phyloP scores from a whole-genome alignment of 1,140 invertebrate species.

The Hyles euphorbiae region DNA sequence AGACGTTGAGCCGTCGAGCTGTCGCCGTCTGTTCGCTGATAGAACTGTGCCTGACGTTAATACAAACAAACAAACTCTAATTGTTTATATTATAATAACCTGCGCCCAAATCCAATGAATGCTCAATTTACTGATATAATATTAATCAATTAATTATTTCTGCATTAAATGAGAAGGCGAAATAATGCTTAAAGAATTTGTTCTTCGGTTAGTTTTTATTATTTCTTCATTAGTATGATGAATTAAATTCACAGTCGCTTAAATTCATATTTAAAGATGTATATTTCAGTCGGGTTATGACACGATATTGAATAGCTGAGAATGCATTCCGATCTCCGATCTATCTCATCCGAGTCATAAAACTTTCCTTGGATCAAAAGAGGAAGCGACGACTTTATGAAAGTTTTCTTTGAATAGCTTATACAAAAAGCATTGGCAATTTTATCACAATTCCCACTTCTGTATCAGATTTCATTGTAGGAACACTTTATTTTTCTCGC shows the following conservation, averaged over 20 bases:
- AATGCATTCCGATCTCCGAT: conserved; percentile 59
- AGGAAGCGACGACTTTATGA: conserved; percentile 43
- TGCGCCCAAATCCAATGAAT: too few relatives aligned
- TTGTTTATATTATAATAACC: too few relatives aligned
- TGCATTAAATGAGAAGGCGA: too few relatives aligned
- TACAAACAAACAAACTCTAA: too few relatives aligned
- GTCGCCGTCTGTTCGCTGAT: conserved; percentile 3
- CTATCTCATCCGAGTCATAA: conserved; percentile 59
- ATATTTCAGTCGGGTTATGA: conserved; percentile 26
- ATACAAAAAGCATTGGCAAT: conserved; percentile 27
- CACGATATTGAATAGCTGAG: conserved; percentile 54
- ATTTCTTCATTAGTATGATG: too few relatives aligned
- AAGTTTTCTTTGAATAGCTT: conserved; percentile 47
- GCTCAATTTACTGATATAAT: too few relatives aligned
- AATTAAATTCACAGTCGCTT: too few relatives aligned
- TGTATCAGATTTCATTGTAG: neutral
- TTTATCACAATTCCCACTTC: conserved; percentile 19
- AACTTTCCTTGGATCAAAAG: conserved; percentile 50
- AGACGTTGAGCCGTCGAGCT: conserved; percentile 6
- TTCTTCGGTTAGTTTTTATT: too few relatives aligned
- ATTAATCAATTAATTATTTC: too few relatives aligned
- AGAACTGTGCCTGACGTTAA: conserved; percentile 1
- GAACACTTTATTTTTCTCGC: conserved; percentile 17
- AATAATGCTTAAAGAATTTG: too few relatives aligned
- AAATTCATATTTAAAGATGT: too few relatives aligned